Percentiles rank a stretch among this genome's conserved stretches.
Conservation (phyloP, 2,113 vertebrate species). For the Numenius arquata region DNA sequence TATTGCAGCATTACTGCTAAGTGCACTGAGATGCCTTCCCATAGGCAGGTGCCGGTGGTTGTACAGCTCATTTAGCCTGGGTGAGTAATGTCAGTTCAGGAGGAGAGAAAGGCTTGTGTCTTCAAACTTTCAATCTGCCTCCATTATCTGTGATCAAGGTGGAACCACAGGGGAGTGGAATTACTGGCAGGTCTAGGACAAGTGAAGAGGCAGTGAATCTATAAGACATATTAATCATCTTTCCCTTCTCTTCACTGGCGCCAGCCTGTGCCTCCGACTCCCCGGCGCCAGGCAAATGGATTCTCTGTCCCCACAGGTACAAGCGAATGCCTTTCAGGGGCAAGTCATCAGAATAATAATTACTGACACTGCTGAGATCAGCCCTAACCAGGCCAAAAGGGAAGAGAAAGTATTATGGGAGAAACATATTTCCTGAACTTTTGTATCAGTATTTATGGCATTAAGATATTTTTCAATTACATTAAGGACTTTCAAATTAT, state of each 20-base stretch:
- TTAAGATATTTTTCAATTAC: background rate
- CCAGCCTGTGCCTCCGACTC: slow-evolving; percentile 78
- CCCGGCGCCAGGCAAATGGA: slow-evolving; percentile 77
- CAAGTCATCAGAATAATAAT: slow-evolving; percentile 79
- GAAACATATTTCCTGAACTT: slow-evolving; percentile 40
- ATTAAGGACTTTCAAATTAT: background rate
- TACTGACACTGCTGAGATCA: slow-evolving; percentile 76
- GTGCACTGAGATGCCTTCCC: slow-evolving; percentile 70
- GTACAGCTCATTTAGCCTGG: slow-evolving; percentile 76
- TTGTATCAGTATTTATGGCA: slow-evolving; percentile 6
- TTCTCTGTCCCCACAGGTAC: slow-evolving; percentile 78
- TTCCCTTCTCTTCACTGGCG: slow-evolving; percentile 78
- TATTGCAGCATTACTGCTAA: slow-evolving; percentile 68
- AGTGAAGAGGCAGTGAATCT: slow-evolving; percentile 78
- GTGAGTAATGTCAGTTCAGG: slow-evolving; percentile 78
- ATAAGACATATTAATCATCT: slow-evolving; percentile 83
- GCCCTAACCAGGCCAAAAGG: slow-evolving; percentile 63
- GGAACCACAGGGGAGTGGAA: slow-evolving; percentile 76
- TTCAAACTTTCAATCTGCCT: slow-evolving; percentile 81
- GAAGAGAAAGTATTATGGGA: slow-evolving; percentile 51
- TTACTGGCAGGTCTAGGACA: slow-evolving; percentile 77
- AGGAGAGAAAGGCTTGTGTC: slow-evolving; percentile 74
- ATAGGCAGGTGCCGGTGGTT: slow-evolving; percentile 70
- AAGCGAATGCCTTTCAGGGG: slow-evolving; percentile 74
- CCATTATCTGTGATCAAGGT: slow-evolving; percentile 80